phyloP scores from a whole-genome alignment of 1,140 invertebrate species.

The Lerema accius region DNA sequence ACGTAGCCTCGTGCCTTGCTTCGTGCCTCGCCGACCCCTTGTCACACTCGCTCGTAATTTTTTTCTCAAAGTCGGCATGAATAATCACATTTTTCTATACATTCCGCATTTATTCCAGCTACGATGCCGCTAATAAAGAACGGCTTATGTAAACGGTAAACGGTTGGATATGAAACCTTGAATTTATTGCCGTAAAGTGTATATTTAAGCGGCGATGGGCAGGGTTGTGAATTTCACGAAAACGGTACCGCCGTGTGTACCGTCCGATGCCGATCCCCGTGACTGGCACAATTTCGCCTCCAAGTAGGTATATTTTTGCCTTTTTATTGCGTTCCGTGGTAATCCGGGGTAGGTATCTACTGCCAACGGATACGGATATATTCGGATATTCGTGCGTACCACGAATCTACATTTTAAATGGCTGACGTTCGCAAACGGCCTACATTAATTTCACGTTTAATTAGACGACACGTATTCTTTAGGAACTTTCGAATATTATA shows the following conservation, averaged over 20 bases:
- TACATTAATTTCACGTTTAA: constrained; percentile 6
- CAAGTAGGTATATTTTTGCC: constrained; percentile 69
- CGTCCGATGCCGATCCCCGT: constrained; percentile 58
- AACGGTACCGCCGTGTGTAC: constrained; percentile 50
- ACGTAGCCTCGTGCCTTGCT: constrained; percentile 35
- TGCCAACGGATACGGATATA: constrained; percentile 25
- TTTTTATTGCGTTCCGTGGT: constrained; percentile 67
- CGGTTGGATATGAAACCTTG: constrained; percentile 54
- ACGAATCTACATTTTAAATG: constrained; percentile 22
- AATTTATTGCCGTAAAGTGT: constrained; percentile 54
- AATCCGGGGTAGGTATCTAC: constrained; percentile 43
- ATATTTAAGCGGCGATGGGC: constrained; percentile 47
- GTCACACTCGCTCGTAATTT: constrained; percentile 69
- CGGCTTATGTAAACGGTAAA: constrained; percentile 37
- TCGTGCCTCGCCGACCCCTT: constrained; percentile 49
- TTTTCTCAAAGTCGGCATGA: constrained; percentile 73
- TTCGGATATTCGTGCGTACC: constrained; percentile 31
- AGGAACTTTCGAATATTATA: too few species aligned
- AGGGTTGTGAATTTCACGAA: constrained; percentile 67
- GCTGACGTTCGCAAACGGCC: constrained; percentile 3
- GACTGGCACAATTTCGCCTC: constrained; percentile 74
- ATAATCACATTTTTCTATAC: constrained; percentile 79
- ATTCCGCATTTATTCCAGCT: constrained; percentile 68
- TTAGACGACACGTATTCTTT: not conserved
- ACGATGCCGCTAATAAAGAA: constrained; percentile 37